Conservation (phyloP, 2,113 vertebrate species). For the Amia ocellicauda region DNA sequence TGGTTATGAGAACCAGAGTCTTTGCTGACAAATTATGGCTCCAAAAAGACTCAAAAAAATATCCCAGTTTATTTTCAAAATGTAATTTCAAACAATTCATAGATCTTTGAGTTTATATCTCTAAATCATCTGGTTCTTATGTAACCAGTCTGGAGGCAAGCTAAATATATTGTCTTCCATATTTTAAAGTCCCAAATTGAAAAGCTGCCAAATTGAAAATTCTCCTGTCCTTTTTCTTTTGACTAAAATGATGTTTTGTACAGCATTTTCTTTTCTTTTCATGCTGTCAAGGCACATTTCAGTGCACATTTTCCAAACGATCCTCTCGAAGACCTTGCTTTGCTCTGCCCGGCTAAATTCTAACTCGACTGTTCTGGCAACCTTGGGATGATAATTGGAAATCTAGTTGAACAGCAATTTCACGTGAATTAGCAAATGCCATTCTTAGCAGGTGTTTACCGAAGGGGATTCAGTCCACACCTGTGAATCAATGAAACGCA, state of each 20-base stretch:
- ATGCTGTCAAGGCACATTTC: neutral
- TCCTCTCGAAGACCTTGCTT: neutral
- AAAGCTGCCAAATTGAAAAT: too few species aligned
- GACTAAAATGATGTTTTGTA: neutral
- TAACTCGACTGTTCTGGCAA: conserved; percentile 17
- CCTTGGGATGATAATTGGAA: conserved; percentile 63
- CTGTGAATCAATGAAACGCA: conserved; percentile 61
- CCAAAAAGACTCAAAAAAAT: too few species aligned
- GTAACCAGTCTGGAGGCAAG: too few species aligned
- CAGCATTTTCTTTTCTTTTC: neutral
- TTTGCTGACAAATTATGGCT: too few species aligned
- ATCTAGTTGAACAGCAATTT: conserved; percentile 64
- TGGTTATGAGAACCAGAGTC: too few species aligned
- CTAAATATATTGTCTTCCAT: too few species aligned
- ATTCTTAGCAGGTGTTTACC: conserved; percentile 68
- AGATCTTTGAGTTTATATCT: too few species aligned
- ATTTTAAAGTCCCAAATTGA: too few species aligned
- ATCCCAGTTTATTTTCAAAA: too few species aligned
- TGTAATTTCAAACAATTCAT: too few species aligned
- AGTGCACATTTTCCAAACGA: neutral
- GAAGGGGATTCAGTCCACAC: conserved; percentile 65
- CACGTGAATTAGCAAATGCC: conserved; percentile 72
- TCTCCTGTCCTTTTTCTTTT: too few species aligned
- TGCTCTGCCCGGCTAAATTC: neutral
- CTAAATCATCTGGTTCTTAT: too few species aligned